These are phyloP conservation scores for Bombus waltoni DNA, from an alignment of 1,140 invertebrate species.

Conservation along the genomic window DNA sequence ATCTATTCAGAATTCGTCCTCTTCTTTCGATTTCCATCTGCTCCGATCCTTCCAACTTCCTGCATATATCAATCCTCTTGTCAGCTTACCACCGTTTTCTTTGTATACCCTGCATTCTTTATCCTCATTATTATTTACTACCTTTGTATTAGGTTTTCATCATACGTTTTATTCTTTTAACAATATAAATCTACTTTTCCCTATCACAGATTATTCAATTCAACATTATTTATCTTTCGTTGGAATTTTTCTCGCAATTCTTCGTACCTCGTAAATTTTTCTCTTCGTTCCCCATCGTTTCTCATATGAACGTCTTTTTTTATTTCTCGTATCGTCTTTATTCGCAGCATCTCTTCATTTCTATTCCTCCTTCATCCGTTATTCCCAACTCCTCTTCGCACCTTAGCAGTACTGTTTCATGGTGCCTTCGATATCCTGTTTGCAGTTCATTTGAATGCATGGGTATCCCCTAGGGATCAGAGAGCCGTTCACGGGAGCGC, in stretches of 20 bases:
- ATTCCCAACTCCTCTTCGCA: background rate
- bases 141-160: background rate
- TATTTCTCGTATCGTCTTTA: slow-evolving; percentile 19
- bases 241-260: too few species aligned
- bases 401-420: slow-evolving; percentile 43
- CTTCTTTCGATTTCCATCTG: slow-evolving; percentile 9
- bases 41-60: background rate
- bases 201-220: too few species aligned
- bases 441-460: slow-evolving; percentile 72
- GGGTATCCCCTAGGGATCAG: slow-evolving; percentile 61
- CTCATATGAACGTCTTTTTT: too few species aligned
- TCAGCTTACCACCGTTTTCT: background rate
- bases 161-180: background rate
- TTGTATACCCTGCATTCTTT: slow-evolving; percentile 15
- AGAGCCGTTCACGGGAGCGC: slow-evolving; percentile 55
- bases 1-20: background rate
- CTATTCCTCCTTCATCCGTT: slow-evolving; percentile 38
- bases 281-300: too few species aligned
- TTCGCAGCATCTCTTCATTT: slow-evolving; percentile 29
- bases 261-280: too few species aligned
- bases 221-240: too few species aligned
- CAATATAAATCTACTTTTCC: too few species aligned
- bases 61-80: background rate
- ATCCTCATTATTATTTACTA: background rate
- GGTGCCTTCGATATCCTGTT: slow-evolving; percentile 69